Conservation (phyloP, 2,888 invertebrate species). For the Drosophila kuntzei region DNA sequence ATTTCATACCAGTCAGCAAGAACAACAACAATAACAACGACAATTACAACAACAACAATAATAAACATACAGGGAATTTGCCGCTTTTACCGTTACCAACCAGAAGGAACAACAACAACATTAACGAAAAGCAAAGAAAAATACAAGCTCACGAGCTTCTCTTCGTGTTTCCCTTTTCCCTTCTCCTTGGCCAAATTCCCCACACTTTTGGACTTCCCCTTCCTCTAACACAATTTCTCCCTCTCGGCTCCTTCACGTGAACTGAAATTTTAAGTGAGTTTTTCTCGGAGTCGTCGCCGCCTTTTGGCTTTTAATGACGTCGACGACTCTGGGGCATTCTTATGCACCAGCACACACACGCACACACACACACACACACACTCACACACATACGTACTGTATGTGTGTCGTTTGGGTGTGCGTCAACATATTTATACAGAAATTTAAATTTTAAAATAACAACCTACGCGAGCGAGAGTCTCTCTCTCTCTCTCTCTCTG, state of each 20-base stretch:
- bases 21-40: conserved; percentile 1
- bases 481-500: conserved; percentile 3
- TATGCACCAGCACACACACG: conserved; percentile 65
- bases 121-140: conserved; percentile 18
- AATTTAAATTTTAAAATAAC: conserved; percentile 82
- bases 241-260: conserved; percentile 64
- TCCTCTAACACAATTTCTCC: conserved; percentile 10
- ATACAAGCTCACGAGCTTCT: conserved; percentile 26
- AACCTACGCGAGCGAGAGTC: conserved; percentile 44
- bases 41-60: conserved; percentile 31
- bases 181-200: neutral
- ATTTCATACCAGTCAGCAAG: conserved; percentile 37
- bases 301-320: conserved; percentile 80
- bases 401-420: conserved; percentile 32
- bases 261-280: conserved; percentile 79
- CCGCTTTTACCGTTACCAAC: conserved; percentile 53
- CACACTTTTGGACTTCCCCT: neutral
- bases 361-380: conserved; percentile 46
- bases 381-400: neutral
- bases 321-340: conserved; percentile 75
- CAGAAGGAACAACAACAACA: conserved; percentile 45
- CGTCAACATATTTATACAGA: conserved; percentile 74
- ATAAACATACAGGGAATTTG: conserved; percentile 40
- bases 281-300: conserved; percentile 60
- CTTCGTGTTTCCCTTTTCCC: conserved; percentile 14